A percentile compares a stretch with the other conserved stretches of the same genome.
Evolutionary conservation across 2,113 vertebrate genomes (phyloP).

Genomic region (Tragelaphus buxtoni): DNA sequence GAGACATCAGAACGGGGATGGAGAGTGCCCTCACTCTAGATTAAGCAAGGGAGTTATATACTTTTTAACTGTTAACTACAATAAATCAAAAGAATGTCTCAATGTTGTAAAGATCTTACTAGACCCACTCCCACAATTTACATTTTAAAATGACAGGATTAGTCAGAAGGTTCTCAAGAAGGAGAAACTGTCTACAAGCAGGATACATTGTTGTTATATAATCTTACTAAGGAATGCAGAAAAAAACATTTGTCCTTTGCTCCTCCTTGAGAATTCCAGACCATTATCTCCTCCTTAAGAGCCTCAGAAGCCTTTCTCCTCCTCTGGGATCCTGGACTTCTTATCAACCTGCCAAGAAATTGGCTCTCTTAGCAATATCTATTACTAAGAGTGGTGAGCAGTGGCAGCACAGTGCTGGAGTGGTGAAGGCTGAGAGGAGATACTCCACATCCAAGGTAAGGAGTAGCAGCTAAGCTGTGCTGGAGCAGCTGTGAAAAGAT

Average conservation of each 20-base stretch:
- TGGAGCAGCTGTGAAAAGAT: accelerated
- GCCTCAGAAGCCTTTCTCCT: background rate
- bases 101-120: background rate
- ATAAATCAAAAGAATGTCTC: background rate
- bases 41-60: background rate
- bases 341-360: background rate
- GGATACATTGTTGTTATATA: background rate
- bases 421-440: accelerated
- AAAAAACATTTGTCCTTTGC: background rate
- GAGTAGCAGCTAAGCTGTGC: background rate
- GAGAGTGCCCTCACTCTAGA: accelerated
- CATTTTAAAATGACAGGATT: background rate
- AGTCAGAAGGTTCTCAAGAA: background rate
- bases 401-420: accelerated
- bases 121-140: background rate
- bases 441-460: background rate
- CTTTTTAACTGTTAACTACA: background rate
- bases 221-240: background rate
- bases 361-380: background rate
- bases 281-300: background rate
- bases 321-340: background rate
- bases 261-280: background rate
- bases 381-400: background rate
- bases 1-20: background rate
- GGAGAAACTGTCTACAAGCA: background rate